Evolutionary conservation across 2,888 invertebrate genomes (phyloP).

Genomic region (Phasia obesa): DNA sequence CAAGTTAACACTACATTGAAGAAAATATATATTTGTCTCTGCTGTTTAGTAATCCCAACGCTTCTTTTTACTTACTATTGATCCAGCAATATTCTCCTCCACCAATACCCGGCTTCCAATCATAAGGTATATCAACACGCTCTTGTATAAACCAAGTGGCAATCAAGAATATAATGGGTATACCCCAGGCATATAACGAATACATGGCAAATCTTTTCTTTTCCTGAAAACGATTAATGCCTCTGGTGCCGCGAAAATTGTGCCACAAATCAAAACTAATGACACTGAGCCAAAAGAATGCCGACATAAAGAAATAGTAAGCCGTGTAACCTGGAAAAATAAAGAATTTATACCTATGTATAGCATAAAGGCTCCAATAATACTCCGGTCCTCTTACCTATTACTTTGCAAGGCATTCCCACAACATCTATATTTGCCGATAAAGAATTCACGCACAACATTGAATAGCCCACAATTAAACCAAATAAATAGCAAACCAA

Average conservation of each 20-base stretch:
- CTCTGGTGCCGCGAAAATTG: constrained; percentile 81
- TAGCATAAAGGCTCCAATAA: background rate
- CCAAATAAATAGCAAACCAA: constrained; percentile 89
- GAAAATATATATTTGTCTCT: background rate
- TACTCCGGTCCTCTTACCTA: constrained; percentile 71
- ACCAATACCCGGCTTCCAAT: constrained; percentile 84
- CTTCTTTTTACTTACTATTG: constrained; percentile 80
- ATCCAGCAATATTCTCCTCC: constrained; percentile 84
- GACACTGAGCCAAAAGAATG: constrained; percentile 93
- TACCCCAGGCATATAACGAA: constrained; percentile 81
- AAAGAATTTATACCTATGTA: too few relatives aligned
- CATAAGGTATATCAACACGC: constrained; percentile 72
- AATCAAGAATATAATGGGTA: constrained; percentile 75
- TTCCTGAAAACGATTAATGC: constrained; percentile 77
- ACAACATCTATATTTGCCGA: constrained; percentile 67
- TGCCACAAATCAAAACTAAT: constrained; percentile 95
- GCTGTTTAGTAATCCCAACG: background rate
- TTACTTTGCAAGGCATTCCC: constrained; percentile 73
- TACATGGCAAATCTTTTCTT: constrained; percentile 80
- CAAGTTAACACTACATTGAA: constrained; percentile 75
- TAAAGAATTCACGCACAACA: constrained; percentile 82
- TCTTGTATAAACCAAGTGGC: constrained; percentile 79
- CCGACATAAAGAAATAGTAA: constrained; percentile 90
- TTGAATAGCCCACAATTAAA: constrained; percentile 86
- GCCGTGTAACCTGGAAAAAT: constrained; percentile 85